phyloP scores from a whole-genome alignment of 2,888 invertebrate genomes.

The Charanyca ferruginea region DNA sequence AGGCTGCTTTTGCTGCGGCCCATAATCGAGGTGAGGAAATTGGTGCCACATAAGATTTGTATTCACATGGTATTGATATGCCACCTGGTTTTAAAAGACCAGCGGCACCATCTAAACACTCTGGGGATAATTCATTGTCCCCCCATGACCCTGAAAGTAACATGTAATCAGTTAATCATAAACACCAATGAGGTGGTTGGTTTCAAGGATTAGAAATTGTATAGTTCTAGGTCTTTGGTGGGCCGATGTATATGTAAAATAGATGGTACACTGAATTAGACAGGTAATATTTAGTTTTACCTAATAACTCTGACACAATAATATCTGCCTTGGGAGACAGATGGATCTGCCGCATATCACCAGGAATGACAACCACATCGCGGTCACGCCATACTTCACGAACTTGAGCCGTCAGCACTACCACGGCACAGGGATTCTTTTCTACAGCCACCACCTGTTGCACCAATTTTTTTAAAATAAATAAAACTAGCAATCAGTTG shows the following conservation, averaged over 20 bases:
- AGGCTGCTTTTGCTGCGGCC: constrained; percentile 92
- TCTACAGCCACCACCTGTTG: constrained; percentile 97
- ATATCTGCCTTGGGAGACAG: constrained; percentile 98
- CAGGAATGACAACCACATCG: constrained; percentile 94
- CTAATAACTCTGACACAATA: constrained; percentile 98
- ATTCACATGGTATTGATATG: constrained; percentile 96
- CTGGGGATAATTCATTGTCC: constrained; percentile 99
- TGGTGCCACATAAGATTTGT: constrained; percentile 97
- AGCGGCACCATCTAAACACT: constrained; percentile 98
- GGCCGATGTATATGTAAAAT: not conserved
- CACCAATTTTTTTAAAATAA: not conserved
- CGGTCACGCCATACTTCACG: constrained; percentile 95
- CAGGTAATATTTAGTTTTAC: constrained; percentile 81
- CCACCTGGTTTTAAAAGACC: constrained; percentile 96
- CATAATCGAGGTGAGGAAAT: constrained; percentile 97
- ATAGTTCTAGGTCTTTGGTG: not conserved
- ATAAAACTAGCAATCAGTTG: not conserved
- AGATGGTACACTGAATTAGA: no score
- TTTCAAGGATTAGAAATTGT: no score
- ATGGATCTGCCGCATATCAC: constrained; percentile 96
- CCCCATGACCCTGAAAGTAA: constrained; percentile 95
- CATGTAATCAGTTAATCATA: not conserved
- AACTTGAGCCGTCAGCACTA: constrained; percentile 94
- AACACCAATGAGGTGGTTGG: not conserved
- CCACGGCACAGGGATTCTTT: constrained; percentile 99